Percentiles rank a stretch among this genome's conserved stretches.
Evolutionary conservation across 2,113 vertebrate species (phyloP).

Genomic region (Boleophthalmus pectinirostris): DNA sequence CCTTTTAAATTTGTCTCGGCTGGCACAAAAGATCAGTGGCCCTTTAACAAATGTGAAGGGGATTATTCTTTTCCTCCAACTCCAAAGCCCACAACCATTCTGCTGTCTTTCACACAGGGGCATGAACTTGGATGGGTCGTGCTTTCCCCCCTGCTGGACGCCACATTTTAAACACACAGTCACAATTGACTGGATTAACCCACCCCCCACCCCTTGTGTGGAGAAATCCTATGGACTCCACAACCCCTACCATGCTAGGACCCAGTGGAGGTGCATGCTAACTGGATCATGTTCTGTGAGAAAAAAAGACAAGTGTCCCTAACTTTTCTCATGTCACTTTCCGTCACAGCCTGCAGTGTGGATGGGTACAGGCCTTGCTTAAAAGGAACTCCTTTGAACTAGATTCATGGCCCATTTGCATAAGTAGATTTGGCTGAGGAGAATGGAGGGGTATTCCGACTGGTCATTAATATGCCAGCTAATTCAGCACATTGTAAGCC

Average conservation of each 20-base stretch:
- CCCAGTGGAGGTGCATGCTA: conserved; percentile 95
- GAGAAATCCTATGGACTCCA: conserved; percentile 87
- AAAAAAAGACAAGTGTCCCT: conserved; percentile 92
- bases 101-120: conserved; percentile 83
- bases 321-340: conserved; percentile 99
- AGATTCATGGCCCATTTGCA: conserved; percentile 99
- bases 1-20: conserved; percentile 78
- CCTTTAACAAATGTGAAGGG: conserved; percentile 87
- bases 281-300: conserved; percentile 98
- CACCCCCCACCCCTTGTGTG: conserved; percentile 68
- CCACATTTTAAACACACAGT: conserved; percentile 90
- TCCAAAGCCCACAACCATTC: conserved; percentile 80
- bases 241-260: conserved; percentile 87
- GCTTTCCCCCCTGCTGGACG: conserved; percentile 84
- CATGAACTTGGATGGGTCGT: conserved; percentile 84
- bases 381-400: conserved; percentile 96
- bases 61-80: conserved; percentile 87
- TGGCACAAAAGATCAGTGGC: conserved; percentile 80
- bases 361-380: conserved; percentile 88
- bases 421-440: conserved; percentile 98
- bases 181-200: conserved; percentile 95
- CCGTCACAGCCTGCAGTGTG: conserved; percentile 83
- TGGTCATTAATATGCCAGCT: conserved; percentile 99
- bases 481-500: conserved; percentile 99
- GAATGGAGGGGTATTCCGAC: conserved; percentile 91